Conservation (phyloP, 2,888 invertebrate species). For the Leptinotarsa juncta region DNA sequence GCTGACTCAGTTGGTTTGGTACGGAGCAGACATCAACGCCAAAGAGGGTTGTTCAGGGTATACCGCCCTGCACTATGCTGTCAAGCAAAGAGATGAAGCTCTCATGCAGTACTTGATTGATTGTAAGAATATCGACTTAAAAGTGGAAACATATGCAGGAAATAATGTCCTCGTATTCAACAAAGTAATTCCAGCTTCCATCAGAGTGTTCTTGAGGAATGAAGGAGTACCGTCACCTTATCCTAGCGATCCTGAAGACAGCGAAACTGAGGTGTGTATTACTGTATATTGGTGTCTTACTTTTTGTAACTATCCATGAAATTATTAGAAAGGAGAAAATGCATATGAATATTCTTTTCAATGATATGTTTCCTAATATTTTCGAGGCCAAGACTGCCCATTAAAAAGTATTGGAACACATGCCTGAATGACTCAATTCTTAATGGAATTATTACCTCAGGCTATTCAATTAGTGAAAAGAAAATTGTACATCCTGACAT, state of each 20-base stretch:
- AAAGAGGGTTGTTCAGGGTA: slow-evolving; percentile 82
- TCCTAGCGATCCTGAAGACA: slow-evolving; percentile 66
- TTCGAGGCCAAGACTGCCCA: no score
- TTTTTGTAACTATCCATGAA: no score
- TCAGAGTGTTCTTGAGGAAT: slow-evolving; percentile 59
- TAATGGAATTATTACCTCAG: no score
- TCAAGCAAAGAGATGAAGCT: slow-evolving; percentile 73
- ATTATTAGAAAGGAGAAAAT: no score
- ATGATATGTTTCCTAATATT: no score
- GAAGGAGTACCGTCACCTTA: slow-evolving; percentile 66
- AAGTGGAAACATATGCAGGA: slow-evolving; percentile 76
- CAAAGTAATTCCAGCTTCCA: slow-evolving; percentile 64
- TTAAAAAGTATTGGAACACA: no score
- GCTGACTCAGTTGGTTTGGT: slow-evolving; percentile 77
- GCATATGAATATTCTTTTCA: no score
- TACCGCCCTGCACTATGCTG: slow-evolving; percentile 83
- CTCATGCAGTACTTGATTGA: slow-evolving; percentile 74
- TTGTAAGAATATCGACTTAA: slow-evolving; percentile 69
- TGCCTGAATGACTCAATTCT: no score
- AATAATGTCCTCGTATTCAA: slow-evolving; percentile 75
- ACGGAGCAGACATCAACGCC: slow-evolving; percentile 86
- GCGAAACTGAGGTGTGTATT: slow-evolving; percentile 60
- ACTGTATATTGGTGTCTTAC: no score
- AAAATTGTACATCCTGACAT: no score
- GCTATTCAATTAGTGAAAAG: no score